Base-by-base conservation (phyloP, 2,797 vertebrate genomes). In the Rhabdophis nuchalis region DNA sequence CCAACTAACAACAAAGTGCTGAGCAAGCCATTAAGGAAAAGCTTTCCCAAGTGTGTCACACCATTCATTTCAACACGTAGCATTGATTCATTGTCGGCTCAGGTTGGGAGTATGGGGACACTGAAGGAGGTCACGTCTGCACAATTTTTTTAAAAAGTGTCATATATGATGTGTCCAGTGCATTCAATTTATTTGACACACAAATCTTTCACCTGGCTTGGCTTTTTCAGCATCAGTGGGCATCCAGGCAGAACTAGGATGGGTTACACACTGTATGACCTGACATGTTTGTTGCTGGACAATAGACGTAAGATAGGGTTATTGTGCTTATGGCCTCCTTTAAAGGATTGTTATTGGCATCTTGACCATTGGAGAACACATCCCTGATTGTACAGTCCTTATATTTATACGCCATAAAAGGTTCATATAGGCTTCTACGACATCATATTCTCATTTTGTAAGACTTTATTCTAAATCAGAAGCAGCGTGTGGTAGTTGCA, bases 1-100 rank as follows among this genome's bases (percentile, higher is more conserved):
- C 57, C 82, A 91, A 68, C 60, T 54, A 89, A 91, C 57, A 32
- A 91, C 56, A 61, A 91, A 86, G 41, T 86, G 90, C 90, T 86
- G 46, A 91, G 58, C 41, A 25, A 61, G 88, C 82, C 54, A 86
- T 32, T 60, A 61, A 86, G 18, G 41, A 64, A 46, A 85, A 90
- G 89, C 68, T 90, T 25, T 56, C 52, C 53, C 89, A 57, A 54
- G n/a, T 36, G 23, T 90, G 53, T 77, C 53, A 56, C 52, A 32
- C 23, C 52, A 90, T 82, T 46, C 54, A 60, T 58, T 58, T 88
- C 88, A 68, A 52, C 61, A 61, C 41, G 12, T n/a, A 89, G 88
- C 88, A 89, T 64, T 89, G 16, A 46, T 60, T 82, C 41, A 41
- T 54, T 85, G 54, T 36, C 41, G 27, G 54, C 14, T n/a, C 54